Conservation (phyloP, 2,113 vertebrate genomes). For the Cryptotis parvus region DNA sequence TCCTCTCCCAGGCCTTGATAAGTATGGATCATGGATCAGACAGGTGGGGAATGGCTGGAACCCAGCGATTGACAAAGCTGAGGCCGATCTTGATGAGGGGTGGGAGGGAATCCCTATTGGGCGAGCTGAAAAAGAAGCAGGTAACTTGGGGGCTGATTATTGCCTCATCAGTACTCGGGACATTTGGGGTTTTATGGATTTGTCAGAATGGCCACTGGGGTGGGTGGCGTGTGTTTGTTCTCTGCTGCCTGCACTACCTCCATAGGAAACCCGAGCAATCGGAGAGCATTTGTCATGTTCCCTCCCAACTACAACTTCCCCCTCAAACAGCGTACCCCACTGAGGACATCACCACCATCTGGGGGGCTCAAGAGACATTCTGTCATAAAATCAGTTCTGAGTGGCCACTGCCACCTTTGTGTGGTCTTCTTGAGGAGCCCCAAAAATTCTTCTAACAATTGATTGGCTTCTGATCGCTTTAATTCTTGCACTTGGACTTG, state of each 20-base stretch:
- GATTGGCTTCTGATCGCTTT: neutral
- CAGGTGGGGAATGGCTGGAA: neutral
- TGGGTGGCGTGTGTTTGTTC: too few species aligned
- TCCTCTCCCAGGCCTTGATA: too few species aligned
- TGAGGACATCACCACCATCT: neutral
- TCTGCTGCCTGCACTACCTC: too few species aligned
- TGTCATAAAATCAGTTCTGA: neutral
- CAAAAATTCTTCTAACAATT: neutral
- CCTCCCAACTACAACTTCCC: neutral
- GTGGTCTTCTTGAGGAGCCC: neutral
- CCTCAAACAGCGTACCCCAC: neutral
- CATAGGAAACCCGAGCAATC: too few species aligned
- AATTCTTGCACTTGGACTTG: neutral
- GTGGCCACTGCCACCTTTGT: neutral
- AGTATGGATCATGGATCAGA: too few species aligned
- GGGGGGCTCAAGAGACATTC: slow-evolving; percentile 43
- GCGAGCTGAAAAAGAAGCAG: neutral
- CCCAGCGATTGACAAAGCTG: too few species aligned
- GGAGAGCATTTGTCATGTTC: neutral
- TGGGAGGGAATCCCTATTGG: too few species aligned
- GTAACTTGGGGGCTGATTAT: neutral
- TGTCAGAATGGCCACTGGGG: too few species aligned
- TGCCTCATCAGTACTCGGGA: too few species aligned
- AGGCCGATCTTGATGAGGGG: neutral
- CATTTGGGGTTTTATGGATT: too few species aligned